These are phyloP conservation scores for Spea multiplicata DNA, from an alignment of 2,113 vertebrate species.

Conservation along the genomic window DNA sequence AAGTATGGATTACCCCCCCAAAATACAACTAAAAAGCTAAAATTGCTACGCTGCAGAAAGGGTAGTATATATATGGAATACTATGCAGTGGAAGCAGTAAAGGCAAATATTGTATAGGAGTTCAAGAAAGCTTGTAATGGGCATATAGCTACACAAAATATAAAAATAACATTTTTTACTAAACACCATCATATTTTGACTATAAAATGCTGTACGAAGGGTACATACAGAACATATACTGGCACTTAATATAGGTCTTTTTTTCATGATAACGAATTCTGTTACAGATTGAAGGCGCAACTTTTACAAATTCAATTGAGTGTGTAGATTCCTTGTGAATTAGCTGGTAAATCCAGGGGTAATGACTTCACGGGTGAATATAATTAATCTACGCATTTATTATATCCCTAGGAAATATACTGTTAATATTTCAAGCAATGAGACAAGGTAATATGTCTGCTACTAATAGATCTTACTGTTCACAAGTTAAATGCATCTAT, in stretches of 20 bases:
- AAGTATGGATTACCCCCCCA: constrained; percentile 6
- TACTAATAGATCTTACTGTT: no score
- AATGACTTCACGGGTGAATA: constrained; percentile 35
- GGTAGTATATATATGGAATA: no score
- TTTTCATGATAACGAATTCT: constrained; percentile 25
- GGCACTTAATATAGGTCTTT: not conserved
- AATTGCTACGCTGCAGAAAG: no score
- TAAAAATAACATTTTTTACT: no score
- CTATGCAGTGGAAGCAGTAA: no score
- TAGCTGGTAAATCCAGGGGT: constrained; percentile 13
- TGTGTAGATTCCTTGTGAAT: constrained; percentile 9
- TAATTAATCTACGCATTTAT: constrained; percentile 32
- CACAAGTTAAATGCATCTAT: no score
- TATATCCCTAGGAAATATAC: constrained; percentile 12
- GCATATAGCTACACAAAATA: no score
- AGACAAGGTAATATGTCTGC: not conserved
- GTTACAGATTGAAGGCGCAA: constrained; percentile 31
- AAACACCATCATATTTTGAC: no score
- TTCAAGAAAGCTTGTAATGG: no score
- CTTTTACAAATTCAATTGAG: constrained; percentile 28
- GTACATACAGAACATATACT: not conserved
- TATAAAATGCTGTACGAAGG: not conserved
- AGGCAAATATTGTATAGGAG: no score
- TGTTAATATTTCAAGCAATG: not conserved
- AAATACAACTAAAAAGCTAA: not conserved